Conservation (phyloP, 2,113 vertebrate species). For the Ceyx margarethae region DNA sequence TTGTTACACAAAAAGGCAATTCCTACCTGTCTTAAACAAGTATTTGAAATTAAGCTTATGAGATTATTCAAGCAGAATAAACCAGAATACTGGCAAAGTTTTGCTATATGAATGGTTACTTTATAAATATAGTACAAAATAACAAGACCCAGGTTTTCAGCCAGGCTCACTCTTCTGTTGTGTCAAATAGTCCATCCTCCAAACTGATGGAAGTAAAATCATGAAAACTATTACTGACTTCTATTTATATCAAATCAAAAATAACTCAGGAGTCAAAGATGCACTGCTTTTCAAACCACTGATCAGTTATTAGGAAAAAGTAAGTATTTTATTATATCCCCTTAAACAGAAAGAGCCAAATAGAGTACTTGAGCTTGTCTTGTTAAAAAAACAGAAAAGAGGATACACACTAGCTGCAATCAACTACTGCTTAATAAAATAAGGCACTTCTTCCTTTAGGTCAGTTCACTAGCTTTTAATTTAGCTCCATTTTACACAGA, state of each 20-base stretch:
- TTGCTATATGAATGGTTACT: background rate
- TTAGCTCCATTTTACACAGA: constrained; percentile 60
- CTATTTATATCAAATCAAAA: background rate
- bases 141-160: background rate
- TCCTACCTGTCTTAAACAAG: background rate
- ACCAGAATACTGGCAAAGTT: background rate
- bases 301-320: background rate
- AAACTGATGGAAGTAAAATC: background rate
- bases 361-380: background rate
- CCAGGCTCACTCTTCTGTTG: background rate
- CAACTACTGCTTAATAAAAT: background rate
- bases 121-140: background rate
- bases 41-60: constrained; percentile 5
- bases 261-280: background rate
- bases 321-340: background rate
- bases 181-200: background rate
- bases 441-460: constrained; percentile 54
- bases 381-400: background rate
- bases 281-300: background rate
- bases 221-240: background rate
- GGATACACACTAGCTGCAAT: background rate
- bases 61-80: background rate
- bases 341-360: constrained; percentile 42
- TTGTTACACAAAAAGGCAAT: background rate
- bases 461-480: background rate